Evolutionary conservation across 2,113 vertebrate species (phyloP).

Genomic region (Otis tarda): DNA sequence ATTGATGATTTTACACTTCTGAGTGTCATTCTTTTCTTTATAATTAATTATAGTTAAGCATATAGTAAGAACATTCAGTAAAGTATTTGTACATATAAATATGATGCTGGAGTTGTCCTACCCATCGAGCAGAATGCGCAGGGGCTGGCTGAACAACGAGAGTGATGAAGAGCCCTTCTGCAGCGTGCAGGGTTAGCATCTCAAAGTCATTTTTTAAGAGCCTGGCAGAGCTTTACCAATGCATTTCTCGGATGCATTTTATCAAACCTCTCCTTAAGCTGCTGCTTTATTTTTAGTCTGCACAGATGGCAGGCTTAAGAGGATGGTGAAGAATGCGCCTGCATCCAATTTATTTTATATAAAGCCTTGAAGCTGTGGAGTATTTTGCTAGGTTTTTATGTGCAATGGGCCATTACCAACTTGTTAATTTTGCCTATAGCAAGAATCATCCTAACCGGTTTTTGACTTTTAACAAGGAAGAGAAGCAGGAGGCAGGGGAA

Average conservation of each 20-base stretch:
- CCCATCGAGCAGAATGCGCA: accelerated
- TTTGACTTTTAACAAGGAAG: neutral
- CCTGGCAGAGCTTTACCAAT: neutral
- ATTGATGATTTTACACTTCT: neutral
- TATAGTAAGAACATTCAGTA: neutral
- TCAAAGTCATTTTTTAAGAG: neutral
- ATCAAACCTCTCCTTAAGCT: constrained; percentile 14
- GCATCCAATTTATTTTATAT: constrained; percentile 12
- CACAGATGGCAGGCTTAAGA: constrained; percentile 38
- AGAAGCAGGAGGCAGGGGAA: neutral
- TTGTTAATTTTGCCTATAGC: neutral
- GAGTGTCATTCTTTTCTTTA: neutral
- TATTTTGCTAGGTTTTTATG: neutral
- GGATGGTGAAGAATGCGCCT: neutral
- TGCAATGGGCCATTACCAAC: neutral
- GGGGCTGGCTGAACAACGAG: neutral
- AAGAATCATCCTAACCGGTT: neutral
- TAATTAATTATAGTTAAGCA: neutral
- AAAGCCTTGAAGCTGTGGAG: neutral
- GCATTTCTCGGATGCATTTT: neutral
- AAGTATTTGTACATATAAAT: neutral
- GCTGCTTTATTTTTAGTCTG: constrained; percentile 44
- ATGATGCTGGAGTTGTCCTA: neutral
- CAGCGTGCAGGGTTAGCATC: neutral
- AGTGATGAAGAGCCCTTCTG: neutral